phyloP scores from a whole-genome alignment of 2,888 invertebrate species.

The Carpatolechia fugitivella region DNA sequence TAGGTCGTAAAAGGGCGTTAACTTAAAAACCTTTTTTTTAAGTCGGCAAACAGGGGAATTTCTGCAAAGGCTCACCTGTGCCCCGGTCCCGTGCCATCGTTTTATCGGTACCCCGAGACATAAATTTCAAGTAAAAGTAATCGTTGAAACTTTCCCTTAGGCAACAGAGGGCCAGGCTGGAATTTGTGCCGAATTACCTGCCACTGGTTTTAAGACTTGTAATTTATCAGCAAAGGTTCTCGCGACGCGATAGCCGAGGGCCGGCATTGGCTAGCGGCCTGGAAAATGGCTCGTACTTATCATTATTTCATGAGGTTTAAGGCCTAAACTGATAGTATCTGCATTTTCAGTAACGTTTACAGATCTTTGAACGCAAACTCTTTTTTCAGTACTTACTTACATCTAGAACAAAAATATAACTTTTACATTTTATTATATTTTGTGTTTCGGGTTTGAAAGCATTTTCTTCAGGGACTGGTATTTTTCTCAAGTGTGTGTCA shows the following conservation, averaged over 20 bases:
- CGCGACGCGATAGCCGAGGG: constrained; percentile 52
- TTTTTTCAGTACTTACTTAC: too few species aligned
- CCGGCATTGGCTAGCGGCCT: constrained; percentile 44
- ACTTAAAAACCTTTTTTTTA: constrained; percentile 34
- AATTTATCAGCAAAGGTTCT: constrained; percentile 78
- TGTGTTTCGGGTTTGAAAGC: too few species aligned
- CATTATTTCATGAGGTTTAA: neutral
- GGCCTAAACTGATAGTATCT: neutral
- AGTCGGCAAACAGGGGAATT: constrained; percentile 36
- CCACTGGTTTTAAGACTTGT: constrained; percentile 80
- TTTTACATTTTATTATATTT: too few species aligned
- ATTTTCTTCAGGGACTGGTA: too few species aligned
- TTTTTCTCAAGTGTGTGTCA: too few species aligned
- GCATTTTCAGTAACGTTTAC: neutral
- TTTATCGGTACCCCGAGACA: constrained; percentile 65
- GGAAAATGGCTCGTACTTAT: constrained; percentile 49
- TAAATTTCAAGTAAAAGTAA: constrained; percentile 75
- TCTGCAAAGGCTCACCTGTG: constrained; percentile 62
- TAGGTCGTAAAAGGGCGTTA: constrained; percentile 34
- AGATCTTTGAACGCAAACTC: too few species aligned
- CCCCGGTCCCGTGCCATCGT: constrained; percentile 54
- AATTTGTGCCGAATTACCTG: constrained; percentile 80
- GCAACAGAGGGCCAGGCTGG: constrained; percentile 56
- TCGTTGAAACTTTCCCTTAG: constrained; percentile 67
- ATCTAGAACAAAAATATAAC: too few species aligned